A percentile compares a stretch with the other conserved stretches of the same genome.
Evolutionary conservation across 2,888 invertebrate genomes (phyloP).

Genomic region (Eustalomyia histrio): DNA sequence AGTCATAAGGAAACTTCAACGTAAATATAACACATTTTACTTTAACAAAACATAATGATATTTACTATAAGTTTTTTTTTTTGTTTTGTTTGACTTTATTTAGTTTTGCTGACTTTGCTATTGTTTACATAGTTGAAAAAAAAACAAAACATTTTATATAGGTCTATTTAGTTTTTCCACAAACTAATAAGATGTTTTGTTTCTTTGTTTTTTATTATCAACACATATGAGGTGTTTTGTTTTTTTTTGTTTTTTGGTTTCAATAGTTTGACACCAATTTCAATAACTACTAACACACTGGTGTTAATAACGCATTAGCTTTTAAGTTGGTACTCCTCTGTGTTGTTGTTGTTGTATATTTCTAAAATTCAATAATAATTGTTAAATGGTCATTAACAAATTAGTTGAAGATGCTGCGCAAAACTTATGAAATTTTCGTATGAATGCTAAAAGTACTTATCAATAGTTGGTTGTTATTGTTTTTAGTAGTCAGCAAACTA

Average conservation of each 20-base stretch:
- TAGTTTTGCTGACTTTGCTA: background rate
- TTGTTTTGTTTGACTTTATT: background rate
- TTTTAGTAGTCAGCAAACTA: slow-evolving; percentile 4
- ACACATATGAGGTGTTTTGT: background rate
- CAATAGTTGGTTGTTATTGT: background rate
- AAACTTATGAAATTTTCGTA: background rate
- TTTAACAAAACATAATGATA: background rate
- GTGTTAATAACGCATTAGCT: background rate
- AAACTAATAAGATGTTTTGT: background rate
- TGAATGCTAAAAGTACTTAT: background rate
- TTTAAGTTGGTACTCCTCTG: background rate
- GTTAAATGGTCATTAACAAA: slow-evolving; percentile 57
- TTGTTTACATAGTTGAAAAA: background rate
- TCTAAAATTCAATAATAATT: slow-evolving; percentile 33
- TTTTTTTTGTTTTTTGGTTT: slow-evolving; percentile 3
- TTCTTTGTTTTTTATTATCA: too few species aligned
- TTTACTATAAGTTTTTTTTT: background rate
- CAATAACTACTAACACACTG: background rate
- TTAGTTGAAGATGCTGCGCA: slow-evolving; percentile 4
- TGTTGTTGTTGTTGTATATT: slow-evolving; percentile 8
- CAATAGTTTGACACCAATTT: slow-evolving; percentile 31
- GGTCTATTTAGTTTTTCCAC: background rate
- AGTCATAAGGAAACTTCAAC: slow-evolving; percentile 29
- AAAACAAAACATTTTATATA: background rate
- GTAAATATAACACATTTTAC: slow-evolving; percentile 25